These are phyloP conservation scores for Delichon dasypus DNA, from an alignment of 2,797 vertebrate genomes.

Conservation along the genomic window DNA sequence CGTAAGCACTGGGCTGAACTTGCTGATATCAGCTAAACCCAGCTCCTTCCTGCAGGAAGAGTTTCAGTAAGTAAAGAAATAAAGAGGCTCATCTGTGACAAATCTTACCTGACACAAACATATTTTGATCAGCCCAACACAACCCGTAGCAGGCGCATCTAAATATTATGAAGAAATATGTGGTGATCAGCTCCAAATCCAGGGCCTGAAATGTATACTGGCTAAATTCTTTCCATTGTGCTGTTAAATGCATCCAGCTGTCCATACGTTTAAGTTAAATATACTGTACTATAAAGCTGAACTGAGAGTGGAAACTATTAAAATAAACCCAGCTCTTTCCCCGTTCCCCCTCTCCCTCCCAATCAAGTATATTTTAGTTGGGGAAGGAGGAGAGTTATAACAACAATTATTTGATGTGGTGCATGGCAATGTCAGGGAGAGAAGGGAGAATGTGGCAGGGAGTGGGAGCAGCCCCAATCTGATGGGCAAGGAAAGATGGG, in stretches of 20 bases:
- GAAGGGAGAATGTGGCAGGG: not conserved
- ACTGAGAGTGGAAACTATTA: constrained; percentile 72
- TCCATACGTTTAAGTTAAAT: constrained; percentile 71
- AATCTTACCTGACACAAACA: constrained; percentile 53
- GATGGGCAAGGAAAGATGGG: not conserved
- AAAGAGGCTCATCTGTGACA: constrained; percentile 10
- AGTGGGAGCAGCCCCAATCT: not conserved
- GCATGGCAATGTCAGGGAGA: constrained; percentile 2
- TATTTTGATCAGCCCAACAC: constrained; percentile 46
- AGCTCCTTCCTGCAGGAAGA: constrained; percentile 5
- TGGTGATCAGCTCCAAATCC: constrained; percentile 57
- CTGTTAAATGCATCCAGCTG: constrained; percentile 74
- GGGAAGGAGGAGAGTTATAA: constrained; percentile 47
- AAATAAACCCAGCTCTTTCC: constrained; percentile 70
- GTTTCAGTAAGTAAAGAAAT: constrained; percentile 33
- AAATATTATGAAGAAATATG: constrained; percentile 63
- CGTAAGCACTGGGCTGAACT: not conserved
- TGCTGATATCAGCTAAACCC: constrained; percentile 56
- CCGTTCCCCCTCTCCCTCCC: constrained; percentile 6
- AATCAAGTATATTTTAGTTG: constrained; percentile 67
- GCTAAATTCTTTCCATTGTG: constrained; percentile 69
- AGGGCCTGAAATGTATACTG: constrained; percentile 62
- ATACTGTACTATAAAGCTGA: constrained; percentile 70
- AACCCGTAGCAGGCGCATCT: constrained; percentile 22
- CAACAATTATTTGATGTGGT: constrained; percentile 53